Conservation (phyloP, 1,140 invertebrate species). For the Melanaphis sacchari region DNA sequence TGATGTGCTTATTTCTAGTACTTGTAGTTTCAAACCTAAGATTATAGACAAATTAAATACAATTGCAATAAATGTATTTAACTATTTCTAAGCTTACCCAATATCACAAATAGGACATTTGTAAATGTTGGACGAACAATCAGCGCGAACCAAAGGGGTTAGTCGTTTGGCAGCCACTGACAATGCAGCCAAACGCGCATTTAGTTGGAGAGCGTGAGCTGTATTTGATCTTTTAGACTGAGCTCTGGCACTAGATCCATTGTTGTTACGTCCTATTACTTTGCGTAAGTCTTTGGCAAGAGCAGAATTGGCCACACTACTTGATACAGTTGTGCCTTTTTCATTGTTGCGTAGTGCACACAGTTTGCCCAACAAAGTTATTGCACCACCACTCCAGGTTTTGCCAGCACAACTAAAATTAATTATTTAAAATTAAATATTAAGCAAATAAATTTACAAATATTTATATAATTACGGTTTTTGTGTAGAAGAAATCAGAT, state of each 20-base stretch:
- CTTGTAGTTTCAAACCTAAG: conserved; percentile 46
- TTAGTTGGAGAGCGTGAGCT: conserved; percentile 38
- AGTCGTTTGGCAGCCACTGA: conserved; percentile 40
- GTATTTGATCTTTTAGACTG: conserved; percentile 39
- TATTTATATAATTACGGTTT: conserved; percentile 38
- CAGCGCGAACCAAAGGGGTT: conserved; percentile 19
- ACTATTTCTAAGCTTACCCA: neutral
- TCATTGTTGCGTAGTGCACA: conserved; percentile 57
- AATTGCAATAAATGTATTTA: neutral
- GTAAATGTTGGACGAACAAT: conserved; percentile 37
- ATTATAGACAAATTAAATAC: neutral
- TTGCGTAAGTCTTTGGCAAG: conserved; percentile 49
- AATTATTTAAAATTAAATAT: neutral
- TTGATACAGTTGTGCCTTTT: conserved; percentile 45
- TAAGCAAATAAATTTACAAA: neutral
- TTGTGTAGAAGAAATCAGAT: conserved; percentile 56
- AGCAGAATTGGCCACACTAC: conserved; percentile 48
- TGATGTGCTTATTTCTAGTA: conserved; percentile 53
- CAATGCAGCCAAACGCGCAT: conserved; percentile 42
- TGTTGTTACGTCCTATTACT: conserved; percentile 44
- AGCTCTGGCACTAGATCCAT: conserved; percentile 10
- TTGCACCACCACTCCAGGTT: conserved; percentile 55
- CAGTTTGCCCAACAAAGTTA: conserved; percentile 59
- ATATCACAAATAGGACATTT: conserved; percentile 53
- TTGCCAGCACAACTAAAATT: conserved; percentile 28